Evolutionary conservation across 2,113 vertebrate species (phyloP).

Genomic region (Rhinolophus sinicus): DNA sequence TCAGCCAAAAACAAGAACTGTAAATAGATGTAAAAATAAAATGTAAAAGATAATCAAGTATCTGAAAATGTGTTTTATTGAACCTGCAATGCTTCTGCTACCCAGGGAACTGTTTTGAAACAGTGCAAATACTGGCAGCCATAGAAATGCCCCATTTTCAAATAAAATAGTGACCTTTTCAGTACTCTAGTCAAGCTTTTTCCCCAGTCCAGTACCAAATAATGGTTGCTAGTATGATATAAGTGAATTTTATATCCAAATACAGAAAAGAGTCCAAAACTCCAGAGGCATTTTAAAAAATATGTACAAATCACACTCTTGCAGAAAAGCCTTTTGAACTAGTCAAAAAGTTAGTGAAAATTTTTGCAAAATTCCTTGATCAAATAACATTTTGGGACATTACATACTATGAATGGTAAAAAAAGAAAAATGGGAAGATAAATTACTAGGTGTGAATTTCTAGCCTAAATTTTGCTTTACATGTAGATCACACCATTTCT

Average conservation of each 20-base stretch:
- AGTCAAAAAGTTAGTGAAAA: neutral
- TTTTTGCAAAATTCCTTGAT: neutral
- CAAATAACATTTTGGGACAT: neutral
- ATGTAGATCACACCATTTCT: neutral
- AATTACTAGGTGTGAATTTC: neutral
- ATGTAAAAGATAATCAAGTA: neutral
- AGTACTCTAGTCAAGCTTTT: neutral
- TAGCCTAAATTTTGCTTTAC: neutral
- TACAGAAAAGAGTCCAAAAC: neutral
- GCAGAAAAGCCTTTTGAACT: neutral
- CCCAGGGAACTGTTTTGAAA: neutral
- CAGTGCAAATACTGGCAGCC: neutral
- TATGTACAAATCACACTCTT: neutral
- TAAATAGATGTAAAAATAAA: neutral
- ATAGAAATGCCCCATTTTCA: neutral
- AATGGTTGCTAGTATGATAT: neutral
- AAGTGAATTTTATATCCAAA: neutral
- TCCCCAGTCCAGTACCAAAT: neutral
- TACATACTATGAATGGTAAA: neutral
- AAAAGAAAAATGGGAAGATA: neutral
- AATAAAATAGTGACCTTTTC: neutral
- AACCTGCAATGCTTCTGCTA: neutral
- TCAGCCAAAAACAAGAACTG: neutral
- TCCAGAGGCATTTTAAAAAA: neutral
- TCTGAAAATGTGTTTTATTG: conserved; percentile 38